Evolutionary conservation across 2,888 invertebrate species (phyloP), one percentile per base, ranked within the genome.

Genomic region (Poecilus cupreus): DNA sequence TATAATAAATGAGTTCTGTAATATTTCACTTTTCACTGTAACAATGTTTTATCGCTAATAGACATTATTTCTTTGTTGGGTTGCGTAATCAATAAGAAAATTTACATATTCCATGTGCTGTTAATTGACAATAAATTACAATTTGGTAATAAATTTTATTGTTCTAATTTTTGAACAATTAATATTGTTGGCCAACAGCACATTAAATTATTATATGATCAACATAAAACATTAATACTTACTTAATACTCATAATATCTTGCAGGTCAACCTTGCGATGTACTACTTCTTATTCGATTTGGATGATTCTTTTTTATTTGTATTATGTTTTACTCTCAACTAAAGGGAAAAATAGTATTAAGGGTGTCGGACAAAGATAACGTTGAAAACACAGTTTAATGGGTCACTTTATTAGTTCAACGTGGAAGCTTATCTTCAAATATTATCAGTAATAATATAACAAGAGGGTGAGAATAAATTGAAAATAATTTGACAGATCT

Each of bases 31-130:
- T 68, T 68, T 37, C 64, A 68, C 37, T 68, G 8, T 37, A 37
- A 68, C 64, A 68, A 68, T 64, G 64, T 64, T 68, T 68, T 68
- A 37, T 68, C 13, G 39, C 39, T 37, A 68, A 37, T 68, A 37
- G 37, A 32, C 18, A 39, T 32, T 68, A 37, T 6, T 37, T 68
- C 37, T 37, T 32, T 5, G 32, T 6, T 1, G 5, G 18, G 32
- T 68, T 68, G 16, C 8, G 37, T 37, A 18, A 68, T 37, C 37
- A 37, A 13, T 37, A 26, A 26, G 2, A 26, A 37, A 68, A 37
- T 68, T 37, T 68, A 16, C 37, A 68, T 68, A 68, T 68, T 68
- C 11, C 60, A 37, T 68, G 64, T 68, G 16, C 13, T 68, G 13
- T 37, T 37, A 68, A 68, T 68, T 20, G 18, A 32, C 37, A 39